Evolutionary conservation across 2,888 invertebrate genomes (phyloP).

Genomic region (Caenorhabditis sp.): DNA sequence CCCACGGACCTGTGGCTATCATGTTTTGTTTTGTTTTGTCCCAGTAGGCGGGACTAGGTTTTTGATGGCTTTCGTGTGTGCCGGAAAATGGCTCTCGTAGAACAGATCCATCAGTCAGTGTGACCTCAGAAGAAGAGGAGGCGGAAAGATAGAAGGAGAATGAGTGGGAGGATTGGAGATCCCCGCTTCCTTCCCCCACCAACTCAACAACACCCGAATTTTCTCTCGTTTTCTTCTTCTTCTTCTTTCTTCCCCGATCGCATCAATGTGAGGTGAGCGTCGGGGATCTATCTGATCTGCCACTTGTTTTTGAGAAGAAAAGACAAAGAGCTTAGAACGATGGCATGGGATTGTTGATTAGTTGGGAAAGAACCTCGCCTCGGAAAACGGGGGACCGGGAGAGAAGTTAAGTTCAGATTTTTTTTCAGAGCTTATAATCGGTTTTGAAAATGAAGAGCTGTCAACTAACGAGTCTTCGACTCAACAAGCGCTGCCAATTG

Average conservation of each 20-base stretch:
- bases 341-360: constrained; percentile 25
- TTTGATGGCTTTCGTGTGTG: constrained; percentile 58
- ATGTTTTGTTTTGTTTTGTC: constrained; percentile 57
- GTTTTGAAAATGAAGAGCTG: no score
- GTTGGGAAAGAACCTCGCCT: not conserved
- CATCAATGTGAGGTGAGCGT: constrained; percentile 34
- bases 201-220: constrained; percentile 46
- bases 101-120: constrained; percentile 63
- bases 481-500: constrained; percentile 50
- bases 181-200: constrained; percentile 11
- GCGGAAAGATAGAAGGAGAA: constrained; percentile 57
- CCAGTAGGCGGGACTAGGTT: constrained; percentile 54
- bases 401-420: constrained; percentile 8
- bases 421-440: no score
- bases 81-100: constrained; percentile 57
- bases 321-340: constrained; percentile 20
- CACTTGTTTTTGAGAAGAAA: constrained; percentile 47
- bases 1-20: constrained; percentile 24
- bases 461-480: no score
- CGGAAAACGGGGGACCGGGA: not conserved
- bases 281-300: constrained; percentile 1
- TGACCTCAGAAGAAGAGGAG: constrained; percentile 60
- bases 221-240: constrained; percentile 14
- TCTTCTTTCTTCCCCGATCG: constrained; percentile 21
- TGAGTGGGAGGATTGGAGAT: constrained; percentile 66